phyloP scores from a whole-genome alignment of 1,140 invertebrate species.

The Drosophila takahashii region DNA sequence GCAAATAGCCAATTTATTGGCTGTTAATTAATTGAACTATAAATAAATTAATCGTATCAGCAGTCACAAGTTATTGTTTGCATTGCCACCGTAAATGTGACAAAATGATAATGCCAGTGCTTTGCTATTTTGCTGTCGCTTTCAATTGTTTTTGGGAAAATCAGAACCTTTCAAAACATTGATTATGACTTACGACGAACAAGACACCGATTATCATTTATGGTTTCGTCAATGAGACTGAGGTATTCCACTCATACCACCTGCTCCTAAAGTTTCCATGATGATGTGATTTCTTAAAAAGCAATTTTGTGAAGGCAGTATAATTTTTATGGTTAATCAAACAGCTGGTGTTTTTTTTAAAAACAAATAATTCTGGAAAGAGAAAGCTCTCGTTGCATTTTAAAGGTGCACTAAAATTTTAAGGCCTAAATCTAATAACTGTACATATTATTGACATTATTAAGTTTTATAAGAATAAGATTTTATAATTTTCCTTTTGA shows the following conservation, averaged over 20 bases:
- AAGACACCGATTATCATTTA: constrained; percentile 28
- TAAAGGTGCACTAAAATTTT: too few relatives aligned
- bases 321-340: neutral
- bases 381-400: too few relatives aligned
- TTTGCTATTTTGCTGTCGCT: neutral
- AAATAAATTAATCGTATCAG: constrained; percentile 30
- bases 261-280: constrained; percentile 23
- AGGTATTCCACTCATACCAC: neutral
- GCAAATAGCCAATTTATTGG: constrained; percentile 12
- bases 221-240: neutral
- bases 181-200: constrained; percentile 5
- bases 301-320: neutral
- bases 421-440: too few relatives aligned
- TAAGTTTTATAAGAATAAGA: too few relatives aligned
- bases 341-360: too few relatives aligned
- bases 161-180: constrained; percentile 18
- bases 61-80: constrained; percentile 44
- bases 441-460: too few relatives aligned
- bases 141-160: constrained; percentile 25
- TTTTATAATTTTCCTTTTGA: too few relatives aligned
- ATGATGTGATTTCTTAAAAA: neutral
- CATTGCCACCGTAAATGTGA: constrained; percentile 29
- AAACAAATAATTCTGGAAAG: too few relatives aligned
- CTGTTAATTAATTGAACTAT: constrained; percentile 42
- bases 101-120: constrained; percentile 24